A percentile compares a stretch with the other conserved stretches of the same genome.
These are phyloP conservation scores for Octopus sinensis DNA, from an alignment of 1,140 invertebrate species.

Conservation along the genomic window DNA sequence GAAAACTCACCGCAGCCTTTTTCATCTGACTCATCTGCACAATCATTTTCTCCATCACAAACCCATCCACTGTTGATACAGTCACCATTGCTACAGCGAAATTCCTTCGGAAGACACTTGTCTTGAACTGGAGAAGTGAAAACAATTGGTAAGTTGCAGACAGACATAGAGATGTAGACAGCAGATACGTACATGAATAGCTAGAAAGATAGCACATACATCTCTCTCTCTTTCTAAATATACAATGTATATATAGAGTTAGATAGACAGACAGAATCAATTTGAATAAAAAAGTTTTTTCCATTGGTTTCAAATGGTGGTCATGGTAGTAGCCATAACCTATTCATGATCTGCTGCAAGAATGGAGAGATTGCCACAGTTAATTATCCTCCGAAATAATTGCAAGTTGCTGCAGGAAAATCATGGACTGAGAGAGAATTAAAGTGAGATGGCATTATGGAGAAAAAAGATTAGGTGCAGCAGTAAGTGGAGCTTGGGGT, in stretches of 20 bases:
- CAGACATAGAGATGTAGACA: neutral
- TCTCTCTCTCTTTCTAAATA: neutral
- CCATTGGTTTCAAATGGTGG: neutral
- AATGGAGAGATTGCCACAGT: neutral
- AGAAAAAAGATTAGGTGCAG: no score
- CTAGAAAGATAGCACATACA: neutral
- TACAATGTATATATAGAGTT: neutral
- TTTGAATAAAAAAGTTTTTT: neutral
- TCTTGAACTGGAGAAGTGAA: neutral
- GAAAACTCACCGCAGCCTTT: neutral
- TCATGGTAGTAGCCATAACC: neutral
- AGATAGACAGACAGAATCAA: neutral
- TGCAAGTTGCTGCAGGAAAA: neutral
- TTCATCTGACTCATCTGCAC: constrained; percentile 76
- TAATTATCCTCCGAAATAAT: neutral
- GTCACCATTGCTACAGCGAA: constrained; percentile 85
- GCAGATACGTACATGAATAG: neutral
- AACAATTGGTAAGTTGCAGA: neutral
- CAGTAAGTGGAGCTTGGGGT: no score
- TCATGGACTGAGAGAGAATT: no score
- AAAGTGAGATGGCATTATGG: no score
- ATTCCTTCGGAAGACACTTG: constrained; percentile 84
- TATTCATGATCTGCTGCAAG: neutral
- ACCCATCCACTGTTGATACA: constrained; percentile 90
- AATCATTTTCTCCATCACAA: constrained; percentile 91